Conservation (phyloP, 2,888 invertebrate genomes). For the Heteropelma amictum region DNA sequence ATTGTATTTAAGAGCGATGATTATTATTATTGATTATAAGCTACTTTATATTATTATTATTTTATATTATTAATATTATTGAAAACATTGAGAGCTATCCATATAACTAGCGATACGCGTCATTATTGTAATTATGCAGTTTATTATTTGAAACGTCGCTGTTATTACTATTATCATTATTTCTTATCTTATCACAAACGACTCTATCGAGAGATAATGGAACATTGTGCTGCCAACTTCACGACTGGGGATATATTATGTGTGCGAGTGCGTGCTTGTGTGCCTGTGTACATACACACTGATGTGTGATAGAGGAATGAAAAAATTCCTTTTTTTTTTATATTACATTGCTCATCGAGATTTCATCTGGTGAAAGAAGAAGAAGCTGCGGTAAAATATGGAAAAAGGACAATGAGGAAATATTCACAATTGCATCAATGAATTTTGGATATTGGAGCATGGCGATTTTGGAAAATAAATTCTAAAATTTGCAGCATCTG, state of each 20-base stretch:
- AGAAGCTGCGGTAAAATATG: not conserved
- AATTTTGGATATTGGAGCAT: no score
- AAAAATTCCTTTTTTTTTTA: not conserved
- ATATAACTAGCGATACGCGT: conserved; percentile 50
- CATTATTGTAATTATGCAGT: conserved; percentile 42
- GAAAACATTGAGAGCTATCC: conserved; percentile 53
- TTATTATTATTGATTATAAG: conserved; percentile 43
- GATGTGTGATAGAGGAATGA: conserved; percentile 27
- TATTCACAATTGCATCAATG: not conserved
- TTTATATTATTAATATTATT: conserved; percentile 54
- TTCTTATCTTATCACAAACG: conserved; percentile 48
- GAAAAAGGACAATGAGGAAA: not conserved
- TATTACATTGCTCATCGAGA: not conserved
- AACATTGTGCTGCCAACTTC: conserved; percentile 66
- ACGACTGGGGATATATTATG: conserved; percentile 40
- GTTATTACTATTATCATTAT: conserved; percentile 41
- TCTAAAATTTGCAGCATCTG: no score
- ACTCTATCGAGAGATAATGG: conserved; percentile 55
- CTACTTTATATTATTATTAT: conserved; percentile 47
- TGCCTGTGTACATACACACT: conserved; percentile 42
- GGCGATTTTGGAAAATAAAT: no score
- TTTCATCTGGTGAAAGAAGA: not conserved
- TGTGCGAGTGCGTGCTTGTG: conserved; percentile 41
- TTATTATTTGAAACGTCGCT: conserved; percentile 33
- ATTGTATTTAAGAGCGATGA: conserved; percentile 52